Percentiles rank a stretch among this genome's conserved stretches.
Conservation (phyloP, 2,888 invertebrate species). For the Rambutsinella grinnellia region DNA sequence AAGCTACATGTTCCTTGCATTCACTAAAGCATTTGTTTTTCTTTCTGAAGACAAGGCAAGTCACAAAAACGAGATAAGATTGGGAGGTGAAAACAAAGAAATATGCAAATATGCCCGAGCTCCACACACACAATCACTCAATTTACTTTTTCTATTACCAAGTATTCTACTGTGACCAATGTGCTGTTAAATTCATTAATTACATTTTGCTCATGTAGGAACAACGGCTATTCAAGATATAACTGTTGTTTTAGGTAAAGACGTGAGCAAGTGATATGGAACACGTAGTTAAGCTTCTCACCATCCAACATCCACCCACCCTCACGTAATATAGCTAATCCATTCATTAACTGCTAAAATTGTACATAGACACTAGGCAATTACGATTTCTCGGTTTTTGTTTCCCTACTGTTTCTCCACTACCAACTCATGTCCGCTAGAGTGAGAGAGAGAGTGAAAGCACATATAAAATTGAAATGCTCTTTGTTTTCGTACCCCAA, state of each 20-base stretch:
- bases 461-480: too few species aligned
- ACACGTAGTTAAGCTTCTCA: too few species aligned
- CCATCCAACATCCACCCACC: not conserved
- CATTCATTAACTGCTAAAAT: slow-evolving; percentile 43
- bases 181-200: slow-evolving; percentile 53
- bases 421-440: too few species aligned
- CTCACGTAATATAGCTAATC: slow-evolving; percentile 7
- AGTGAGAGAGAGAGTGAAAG: too few species aligned
- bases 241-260: too few species aligned
- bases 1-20: slow-evolving; percentile 37
- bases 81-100: slow-evolving; percentile 30
- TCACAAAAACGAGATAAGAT: slow-evolving; percentile 19
- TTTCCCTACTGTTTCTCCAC: too few species aligned
- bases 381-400: too few species aligned
- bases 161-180: slow-evolving; percentile 43
- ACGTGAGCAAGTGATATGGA: too few species aligned
- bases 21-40: not conserved
- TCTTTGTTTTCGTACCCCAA: not conserved
- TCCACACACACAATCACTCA: slow-evolving; percentile 28
- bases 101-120: slow-evolving; percentile 3
- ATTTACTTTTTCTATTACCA: slow-evolving; percentile 19
- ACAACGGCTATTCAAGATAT: too few species aligned
- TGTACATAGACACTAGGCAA: not conserved
- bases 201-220: slow-evolving; percentile 27
- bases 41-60: slow-evolving; percentile 1